Base-by-base conservation (phyloP, 2,888 invertebrate species). In the Brachynemurus nebulosus region DNA sequence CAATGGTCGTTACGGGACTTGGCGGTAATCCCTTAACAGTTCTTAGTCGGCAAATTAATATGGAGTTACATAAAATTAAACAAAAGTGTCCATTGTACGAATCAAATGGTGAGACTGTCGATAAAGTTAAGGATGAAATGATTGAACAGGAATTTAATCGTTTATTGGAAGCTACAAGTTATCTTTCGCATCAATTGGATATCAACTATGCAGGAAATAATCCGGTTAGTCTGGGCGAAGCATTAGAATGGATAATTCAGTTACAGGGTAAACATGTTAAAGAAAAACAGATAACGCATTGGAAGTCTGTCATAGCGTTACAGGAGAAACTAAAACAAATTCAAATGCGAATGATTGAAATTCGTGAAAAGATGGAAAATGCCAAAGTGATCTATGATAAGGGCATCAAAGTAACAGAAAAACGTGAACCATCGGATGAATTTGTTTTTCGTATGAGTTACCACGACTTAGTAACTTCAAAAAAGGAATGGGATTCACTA, bases 111-210 rank as follows among this genome's bases (percentile, higher is more conserved):
- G 85, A 83, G 57, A 89, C 92, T 51, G 93, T 96, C 30, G 86
- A 92, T 14, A 92, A 93, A 66, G 90, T 93, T 60, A 96, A 95
- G 62, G 96, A 97, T 68, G 93, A 95, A 68, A 90, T 96, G 84
- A 93, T 97, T 39, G 96, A 96, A 63, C 74, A 90, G 49, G 96
- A 96, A 66, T 98, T 97, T 60, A 96, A 96, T 67, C 76, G 95
- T 44, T 73, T 98, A 16, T 67, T 97, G 37, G 96, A 97, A 67
- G 92, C 96, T 9, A 93, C 96, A 1, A 92, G 93, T 45, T 96
- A 92, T 64, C 68, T 98, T 43, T 95, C 95, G 0, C 95, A 97
- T 64, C 90, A 91, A 59, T 73, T 95, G 41, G 93, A 95, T 66
- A 91, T 95, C 59, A 95, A 93, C 64, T 91, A 90, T 61, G 84